Conservation (phyloP, 2,113 vertebrate species). For the Pangasianodon gigas region DNA sequence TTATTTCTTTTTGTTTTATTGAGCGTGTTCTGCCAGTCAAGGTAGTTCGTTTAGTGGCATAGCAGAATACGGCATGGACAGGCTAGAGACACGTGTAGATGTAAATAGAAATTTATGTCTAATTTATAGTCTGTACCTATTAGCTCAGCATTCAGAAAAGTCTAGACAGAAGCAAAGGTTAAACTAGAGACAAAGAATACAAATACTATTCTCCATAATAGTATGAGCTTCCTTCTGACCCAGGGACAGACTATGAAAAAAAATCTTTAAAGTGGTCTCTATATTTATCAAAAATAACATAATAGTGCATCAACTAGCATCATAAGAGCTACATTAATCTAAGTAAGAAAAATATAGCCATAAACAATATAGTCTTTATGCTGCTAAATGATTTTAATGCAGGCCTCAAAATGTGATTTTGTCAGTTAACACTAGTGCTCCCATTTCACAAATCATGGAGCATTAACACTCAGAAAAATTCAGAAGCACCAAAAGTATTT, state of each 20-base stretch:
- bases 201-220: background rate
- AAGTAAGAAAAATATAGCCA: background rate
- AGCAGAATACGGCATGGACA: constrained; percentile 10
- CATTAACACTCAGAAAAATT: background rate
- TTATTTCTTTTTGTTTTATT: constrained; percentile 16
- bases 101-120: background rate
- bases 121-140: background rate
- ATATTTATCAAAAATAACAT: background rate
- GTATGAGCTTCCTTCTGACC: background rate
- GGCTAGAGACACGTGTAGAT: constrained; percentile 5
- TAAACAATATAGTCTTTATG: background rate
- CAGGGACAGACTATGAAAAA: background rate
- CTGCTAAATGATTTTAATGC: background rate
- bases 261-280: background rate
- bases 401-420: background rate
- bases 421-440: background rate
- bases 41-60: background rate
- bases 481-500: background rate
- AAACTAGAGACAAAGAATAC: background rate
- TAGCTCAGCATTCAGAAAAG: background rate
- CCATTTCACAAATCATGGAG: background rate
- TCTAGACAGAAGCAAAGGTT: background rate
- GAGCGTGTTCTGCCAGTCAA: background rate
- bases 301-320: background rate
- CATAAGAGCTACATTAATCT: background rate